Base-by-base conservation (phyloP, 2,888 invertebrate species). In the Cotesia congregata region DNA sequence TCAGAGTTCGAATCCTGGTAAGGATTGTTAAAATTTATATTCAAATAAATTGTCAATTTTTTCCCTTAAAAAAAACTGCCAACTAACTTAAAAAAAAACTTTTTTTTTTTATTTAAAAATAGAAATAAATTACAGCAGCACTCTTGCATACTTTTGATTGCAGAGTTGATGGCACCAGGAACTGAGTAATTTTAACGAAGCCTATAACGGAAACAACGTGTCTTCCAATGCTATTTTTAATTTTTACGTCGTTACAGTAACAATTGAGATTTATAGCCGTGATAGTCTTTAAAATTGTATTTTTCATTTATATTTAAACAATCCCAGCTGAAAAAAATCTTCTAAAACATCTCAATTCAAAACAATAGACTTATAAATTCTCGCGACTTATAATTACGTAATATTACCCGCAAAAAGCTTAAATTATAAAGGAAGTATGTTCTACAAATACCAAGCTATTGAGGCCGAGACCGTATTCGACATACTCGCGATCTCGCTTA, bases 121-220 rank as follows among this genome's bases (percentile, higher is more conserved):
- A 50, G 12, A 50, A 50, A 50, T 12, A 50, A 50, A 7, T 50
- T 50, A 50, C 50, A 7, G 2, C 0, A 12, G 50, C 4, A 12
- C 7, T 12, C 12, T 39, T 67, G 68, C n/a, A 20, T 12, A 59
- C 5, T 74, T 20, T 12, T 50, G 12, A 40, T 39, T 61, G 15
- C n/a, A 68, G 40, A 30, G 60, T 67, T 67, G 59, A 73, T 69
- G 40, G 50, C 75, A 62, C 65, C 60, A 70, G 75, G 75, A 75
- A 75, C 69, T 69, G 69, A 59, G 69, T 17, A 75, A 75, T 75
- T 75, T 75, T 75, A 50, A 71, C 65, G 60, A 75, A 71, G 38
- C 75, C 50, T 50, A 12, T 50, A 50, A 67, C 67, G 67, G 75
- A 75, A 75, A 75, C 65, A 60, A 39, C 71, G 60, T 15, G 60